These are phyloP conservation scores for Catostylus mosaicus DNA, from an alignment of 30 jellyfish, hydroid and myxozoan genomes.

Conservation along the genomic window DNA sequence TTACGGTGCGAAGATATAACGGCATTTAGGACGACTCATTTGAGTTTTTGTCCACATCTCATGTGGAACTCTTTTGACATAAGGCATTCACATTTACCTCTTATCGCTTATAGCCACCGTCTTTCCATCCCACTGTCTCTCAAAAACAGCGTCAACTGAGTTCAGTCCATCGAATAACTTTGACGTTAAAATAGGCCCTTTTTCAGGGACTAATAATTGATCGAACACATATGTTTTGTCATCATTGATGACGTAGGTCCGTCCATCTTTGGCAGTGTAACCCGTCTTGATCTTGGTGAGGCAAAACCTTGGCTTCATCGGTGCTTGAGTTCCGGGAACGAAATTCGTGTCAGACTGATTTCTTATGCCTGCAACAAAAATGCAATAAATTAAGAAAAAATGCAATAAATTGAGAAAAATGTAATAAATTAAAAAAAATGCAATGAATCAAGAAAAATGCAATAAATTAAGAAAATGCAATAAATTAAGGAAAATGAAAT, in stretches of 20 bases:
- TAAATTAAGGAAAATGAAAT: no score
- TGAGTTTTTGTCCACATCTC: no score
- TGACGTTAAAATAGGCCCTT: slow-evolving; percentile 61
- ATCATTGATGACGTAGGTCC: slow-evolving; percentile 60
- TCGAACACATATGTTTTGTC: slow-evolving; percentile 45
- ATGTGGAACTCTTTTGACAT: no score
- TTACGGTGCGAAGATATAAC: no score
- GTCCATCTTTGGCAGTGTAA: slow-evolving; percentile 33
- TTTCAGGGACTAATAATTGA: slow-evolving; percentile 11
- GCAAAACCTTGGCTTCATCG: slow-evolving; percentile 1
- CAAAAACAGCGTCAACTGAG: slow-evolving; percentile 54
- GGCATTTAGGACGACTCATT: no score
- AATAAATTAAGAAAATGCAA: no score
- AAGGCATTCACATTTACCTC: no score
- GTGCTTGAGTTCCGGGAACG: not conserved
- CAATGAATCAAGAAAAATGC: no score
- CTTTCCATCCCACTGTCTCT: slow-evolving; percentile 65
- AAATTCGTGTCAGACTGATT: not conserved
- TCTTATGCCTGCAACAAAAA: not conserved
- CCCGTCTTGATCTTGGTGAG: slow-evolving; percentile 16
- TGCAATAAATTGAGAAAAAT: no score
- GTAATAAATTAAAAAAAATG: no score
- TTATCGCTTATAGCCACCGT: slow-evolving; percentile 48
- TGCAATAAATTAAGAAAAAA: no score
- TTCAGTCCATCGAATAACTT: slow-evolving; percentile 48